phyloP scores from a whole-genome alignment of 2,113 vertebrate species.

The Sebastes schlegelii region DNA sequence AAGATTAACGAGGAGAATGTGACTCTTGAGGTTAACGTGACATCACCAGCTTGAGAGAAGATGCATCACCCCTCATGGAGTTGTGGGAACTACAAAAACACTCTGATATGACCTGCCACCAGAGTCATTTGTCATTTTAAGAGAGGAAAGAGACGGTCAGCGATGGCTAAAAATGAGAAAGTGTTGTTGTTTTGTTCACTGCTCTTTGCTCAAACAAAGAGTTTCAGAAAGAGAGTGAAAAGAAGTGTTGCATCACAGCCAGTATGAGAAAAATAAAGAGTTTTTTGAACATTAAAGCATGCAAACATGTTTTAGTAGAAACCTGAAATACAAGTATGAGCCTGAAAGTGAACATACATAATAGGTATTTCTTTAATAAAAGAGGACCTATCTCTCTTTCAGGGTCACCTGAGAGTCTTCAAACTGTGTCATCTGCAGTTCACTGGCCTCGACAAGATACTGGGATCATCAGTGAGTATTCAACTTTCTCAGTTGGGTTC shows the following conservation, averaged over 20 bases:
- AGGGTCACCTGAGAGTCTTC: slow-evolving; percentile 23
- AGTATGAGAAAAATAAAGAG: too few species aligned
- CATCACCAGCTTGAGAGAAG: not conserved
- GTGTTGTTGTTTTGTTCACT: not conserved
- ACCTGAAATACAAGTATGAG: too few species aligned
- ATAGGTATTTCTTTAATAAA: too few species aligned
- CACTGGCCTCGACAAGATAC: slow-evolving; percentile 13
- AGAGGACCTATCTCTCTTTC: slow-evolving; percentile 43
- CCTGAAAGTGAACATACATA: too few species aligned
- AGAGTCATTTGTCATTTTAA: not conserved
- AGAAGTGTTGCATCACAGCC: too few species aligned
- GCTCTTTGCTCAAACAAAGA: not conserved
- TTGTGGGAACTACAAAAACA: not conserved
- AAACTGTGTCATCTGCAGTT: slow-evolving; percentile 19
- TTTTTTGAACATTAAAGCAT: too few species aligned
- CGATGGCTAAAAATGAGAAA: not conserved
- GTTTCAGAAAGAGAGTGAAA: too few species aligned
- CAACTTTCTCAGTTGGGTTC: not conserved
- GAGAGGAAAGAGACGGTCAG: not conserved
- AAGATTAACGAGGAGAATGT: not conserved
- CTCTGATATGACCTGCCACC: not conserved
- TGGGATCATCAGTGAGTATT: slow-evolving; percentile 51
- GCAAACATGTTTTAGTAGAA: too few species aligned
- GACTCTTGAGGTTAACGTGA: not conserved
- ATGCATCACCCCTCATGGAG: not conserved